These are phyloP conservation scores for Serranus cabrilla DNA, from an alignment of 2,797 vertebrate genomes.

Conservation along the genomic window DNA sequence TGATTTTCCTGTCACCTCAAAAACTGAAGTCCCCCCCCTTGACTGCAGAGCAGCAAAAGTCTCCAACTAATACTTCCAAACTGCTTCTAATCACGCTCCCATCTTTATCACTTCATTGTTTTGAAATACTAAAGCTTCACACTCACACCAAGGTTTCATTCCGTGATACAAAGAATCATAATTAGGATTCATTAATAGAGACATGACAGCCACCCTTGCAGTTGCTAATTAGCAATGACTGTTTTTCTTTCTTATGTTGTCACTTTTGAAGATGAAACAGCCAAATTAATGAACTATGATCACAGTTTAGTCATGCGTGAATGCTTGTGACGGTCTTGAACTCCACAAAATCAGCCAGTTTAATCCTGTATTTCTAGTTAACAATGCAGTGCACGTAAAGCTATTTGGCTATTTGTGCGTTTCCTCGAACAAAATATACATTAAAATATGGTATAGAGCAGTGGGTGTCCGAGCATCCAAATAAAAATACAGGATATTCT, in stretches of 20 bases:
- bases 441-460: neutral
- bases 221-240: conserved; percentile 31
- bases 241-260: conserved; percentile 27
- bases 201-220: conserved; percentile 23
- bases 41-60: neutral
- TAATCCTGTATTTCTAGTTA: neutral
- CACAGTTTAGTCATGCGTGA: conserved; percentile 5
- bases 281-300: conserved; percentile 44
- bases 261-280: conserved; percentile 43
- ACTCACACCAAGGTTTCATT: neutral
- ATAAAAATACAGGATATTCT: conserved; percentile 22
- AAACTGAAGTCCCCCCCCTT: neutral
- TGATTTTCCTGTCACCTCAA: conserved; percentile 24
- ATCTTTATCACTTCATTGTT: conserved; percentile 6
- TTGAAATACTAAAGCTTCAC: neutral
- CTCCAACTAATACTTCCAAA: conserved; percentile 13
- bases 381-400: neutral
- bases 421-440: neutral
- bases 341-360: neutral
- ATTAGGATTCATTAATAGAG: conserved; percentile 25
- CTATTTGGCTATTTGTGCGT: neutral
- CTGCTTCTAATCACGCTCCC: neutral
- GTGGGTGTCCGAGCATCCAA: conserved; percentile 7
- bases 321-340: conserved; percentile 11
- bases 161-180: conserved; percentile 17